Conservation (phyloP, 2,888 invertebrate species). For the Tipula vernalis region DNA sequence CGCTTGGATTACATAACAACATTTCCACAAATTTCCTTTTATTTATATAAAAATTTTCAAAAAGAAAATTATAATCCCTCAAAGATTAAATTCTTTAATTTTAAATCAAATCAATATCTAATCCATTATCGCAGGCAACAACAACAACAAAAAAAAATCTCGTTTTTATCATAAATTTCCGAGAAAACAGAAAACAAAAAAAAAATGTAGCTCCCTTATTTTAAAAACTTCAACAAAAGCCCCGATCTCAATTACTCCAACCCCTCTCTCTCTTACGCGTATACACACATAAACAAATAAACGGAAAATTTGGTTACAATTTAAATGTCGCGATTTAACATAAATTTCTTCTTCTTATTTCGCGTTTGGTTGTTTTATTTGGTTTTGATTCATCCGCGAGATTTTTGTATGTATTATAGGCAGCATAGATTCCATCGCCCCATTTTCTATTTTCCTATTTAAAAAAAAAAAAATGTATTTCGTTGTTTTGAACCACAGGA, state of each 20-base stretch:
- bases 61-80: background rate
- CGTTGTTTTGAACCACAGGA: background rate
- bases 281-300: background rate
- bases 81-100: background rate
- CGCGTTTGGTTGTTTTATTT: background rate
- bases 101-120: conserved; percentile 1
- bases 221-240: background rate
- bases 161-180: background rate
- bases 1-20: background rate
- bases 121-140: background rate
- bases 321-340: conserved; percentile 4
- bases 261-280: background rate
- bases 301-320: background rate
- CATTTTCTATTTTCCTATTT: background rate
- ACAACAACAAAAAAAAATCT: background rate
- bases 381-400: background rate
- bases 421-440: background rate
- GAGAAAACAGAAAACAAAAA: background rate
- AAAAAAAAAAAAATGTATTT: background rate
- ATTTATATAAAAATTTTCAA: background rate
- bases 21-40: background rate
- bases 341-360: background rate
- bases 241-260: background rate
- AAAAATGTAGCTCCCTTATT: background rate
- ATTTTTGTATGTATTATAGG: background rate